Evolutionary conservation across 2,113 vertebrate genomes (phyloP).

Genomic region (Pheucticus melanocephalus): DNA sequence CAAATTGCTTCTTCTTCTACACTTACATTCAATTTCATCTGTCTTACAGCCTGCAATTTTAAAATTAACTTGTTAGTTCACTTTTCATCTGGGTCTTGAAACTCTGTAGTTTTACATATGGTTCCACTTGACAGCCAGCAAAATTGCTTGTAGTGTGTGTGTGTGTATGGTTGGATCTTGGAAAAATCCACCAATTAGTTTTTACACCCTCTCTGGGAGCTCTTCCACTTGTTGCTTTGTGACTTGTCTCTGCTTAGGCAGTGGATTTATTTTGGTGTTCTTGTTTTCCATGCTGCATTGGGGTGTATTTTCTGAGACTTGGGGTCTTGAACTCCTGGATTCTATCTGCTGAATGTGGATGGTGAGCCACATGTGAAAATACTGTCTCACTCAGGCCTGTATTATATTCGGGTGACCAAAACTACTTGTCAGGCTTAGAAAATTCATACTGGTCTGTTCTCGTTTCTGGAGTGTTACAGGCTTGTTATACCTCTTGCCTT

Average conservation of each 20-base stretch:
- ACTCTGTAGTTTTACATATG: neutral
- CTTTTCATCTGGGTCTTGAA: neutral
- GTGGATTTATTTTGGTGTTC: neutral
- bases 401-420: neutral
- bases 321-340: neutral
- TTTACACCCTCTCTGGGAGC: neutral
- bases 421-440: neutral
- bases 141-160: neutral
- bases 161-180: neutral
- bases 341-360: neutral
- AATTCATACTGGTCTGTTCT: neutral
- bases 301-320: neutral
- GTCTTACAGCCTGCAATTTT: neutral
- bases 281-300: neutral
- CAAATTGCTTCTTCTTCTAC: neutral
- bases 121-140: neutral
- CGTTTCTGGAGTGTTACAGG: accelerated
- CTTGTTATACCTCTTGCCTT: neutral
- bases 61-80: neutral
- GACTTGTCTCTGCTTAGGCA: neutral
- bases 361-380: neutral
- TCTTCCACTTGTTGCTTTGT: neutral
- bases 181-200: neutral
- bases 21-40: neutral
- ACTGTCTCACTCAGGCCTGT: accelerated